These are phyloP conservation scores for Andrena trimmerana DNA, from an alignment of 2,888 invertebrate species.

Conservation along the genomic window DNA sequence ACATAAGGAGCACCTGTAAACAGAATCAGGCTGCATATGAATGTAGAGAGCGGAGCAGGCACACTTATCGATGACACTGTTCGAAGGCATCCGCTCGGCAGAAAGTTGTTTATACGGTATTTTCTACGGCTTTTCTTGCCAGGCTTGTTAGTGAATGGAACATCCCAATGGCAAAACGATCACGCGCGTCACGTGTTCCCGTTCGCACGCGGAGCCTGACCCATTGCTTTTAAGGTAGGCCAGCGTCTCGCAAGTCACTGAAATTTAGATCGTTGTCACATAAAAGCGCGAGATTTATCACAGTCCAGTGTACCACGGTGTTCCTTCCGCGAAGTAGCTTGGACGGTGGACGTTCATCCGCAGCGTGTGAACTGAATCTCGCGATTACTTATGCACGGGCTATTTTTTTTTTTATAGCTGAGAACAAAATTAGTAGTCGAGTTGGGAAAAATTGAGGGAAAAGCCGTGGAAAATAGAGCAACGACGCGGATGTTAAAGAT, in stretches of 20 bases:
- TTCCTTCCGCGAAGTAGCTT: neutral
- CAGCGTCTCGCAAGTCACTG: slow-evolving; percentile 16
- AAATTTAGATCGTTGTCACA: slow-evolving; percentile 46
- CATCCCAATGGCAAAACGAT: slow-evolving; percentile 31
- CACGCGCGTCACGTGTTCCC: slow-evolving; percentile 39
- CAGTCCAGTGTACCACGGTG: neutral
- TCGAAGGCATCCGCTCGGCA: slow-evolving; percentile 25
- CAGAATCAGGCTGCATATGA: slow-evolving; percentile 44
- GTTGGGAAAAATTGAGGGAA: neutral
- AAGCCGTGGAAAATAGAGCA: no score
- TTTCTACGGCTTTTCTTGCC: slow-evolving; percentile 40
- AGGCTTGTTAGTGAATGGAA: slow-evolving; percentile 45
- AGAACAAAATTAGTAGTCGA: slow-evolving; percentile 8
- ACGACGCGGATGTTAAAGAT: slow-evolving; percentile 26
- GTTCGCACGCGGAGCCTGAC: slow-evolving; percentile 46
- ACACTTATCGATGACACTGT: slow-evolving; percentile 58
- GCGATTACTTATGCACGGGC: neutral
- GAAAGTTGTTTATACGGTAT: slow-evolving; percentile 55
- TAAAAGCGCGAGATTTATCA: slow-evolving; percentile 27
- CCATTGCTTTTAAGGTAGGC: slow-evolving; percentile 37
- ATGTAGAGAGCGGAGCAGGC: slow-evolving; percentile 45
- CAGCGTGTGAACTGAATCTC: slow-evolving; percentile 10
- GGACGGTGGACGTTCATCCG: neutral
- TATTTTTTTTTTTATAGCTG: neutral
- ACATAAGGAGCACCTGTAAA: slow-evolving; percentile 36